Conservation (phyloP, 2,888 invertebrate species). For the Crematogaster levior region DNA sequence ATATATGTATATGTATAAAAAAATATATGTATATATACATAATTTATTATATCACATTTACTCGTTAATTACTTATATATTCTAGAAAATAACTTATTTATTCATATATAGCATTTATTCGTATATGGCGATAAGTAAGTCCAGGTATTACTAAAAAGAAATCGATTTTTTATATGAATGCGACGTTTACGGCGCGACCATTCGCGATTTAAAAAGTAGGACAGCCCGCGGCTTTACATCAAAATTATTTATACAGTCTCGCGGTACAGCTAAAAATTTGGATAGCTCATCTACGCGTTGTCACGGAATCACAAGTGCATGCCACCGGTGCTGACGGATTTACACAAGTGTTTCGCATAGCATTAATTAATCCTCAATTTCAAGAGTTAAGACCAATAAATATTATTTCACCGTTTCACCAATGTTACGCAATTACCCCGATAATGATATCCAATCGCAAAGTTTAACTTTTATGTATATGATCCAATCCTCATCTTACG, state of each 20-base stretch:
- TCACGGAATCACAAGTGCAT: conserved; percentile 55
- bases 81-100: background rate
- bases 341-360: conserved; percentile 79
- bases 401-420: conserved; percentile 66
- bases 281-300: conserved; percentile 39
- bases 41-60: background rate
- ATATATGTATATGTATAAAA: background rate
- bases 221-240: conserved; percentile 25
- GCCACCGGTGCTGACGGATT: conserved; percentile 61
- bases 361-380: conserved; percentile 76
- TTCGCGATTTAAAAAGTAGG: conserved; percentile 25
- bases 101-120: conserved; percentile 2
- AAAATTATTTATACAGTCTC: conserved; percentile 61
- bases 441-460: background rate
- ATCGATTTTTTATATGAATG: background rate
- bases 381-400: conserved; percentile 73
- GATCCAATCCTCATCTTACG: background rate
- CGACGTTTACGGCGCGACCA: background rate
- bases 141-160: background rate
- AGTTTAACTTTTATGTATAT: background rate
- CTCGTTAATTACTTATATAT: no score
- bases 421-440: conserved; percentile 53
- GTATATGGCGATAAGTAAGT: background rate
- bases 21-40: background rate
- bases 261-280: conserved; percentile 47